These are phyloP conservation scores for Rapana venosa DNA, from an alignment of 2,888 invertebrate genomes.

Conservation along the genomic window DNA sequence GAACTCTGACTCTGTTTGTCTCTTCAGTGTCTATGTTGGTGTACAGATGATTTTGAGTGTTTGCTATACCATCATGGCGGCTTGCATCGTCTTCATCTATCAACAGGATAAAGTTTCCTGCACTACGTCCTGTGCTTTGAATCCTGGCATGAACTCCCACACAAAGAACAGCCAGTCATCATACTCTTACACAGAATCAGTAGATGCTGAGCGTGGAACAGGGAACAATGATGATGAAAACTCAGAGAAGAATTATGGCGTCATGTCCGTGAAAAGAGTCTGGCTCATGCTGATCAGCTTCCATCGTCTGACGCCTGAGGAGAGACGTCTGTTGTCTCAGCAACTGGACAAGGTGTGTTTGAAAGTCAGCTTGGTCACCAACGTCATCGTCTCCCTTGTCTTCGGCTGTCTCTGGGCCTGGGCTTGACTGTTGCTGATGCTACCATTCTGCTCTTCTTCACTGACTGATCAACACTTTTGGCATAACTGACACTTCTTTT, in stretches of 20 bases:
- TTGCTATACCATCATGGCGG: background rate
- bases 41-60: background rate
- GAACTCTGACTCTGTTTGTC: conserved; percentile 7
- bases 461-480: too few relatives aligned
- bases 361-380: background rate
- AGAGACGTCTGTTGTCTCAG: background rate
- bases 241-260: background rate
- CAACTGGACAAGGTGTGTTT: conserved; percentile 21
- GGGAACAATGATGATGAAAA: background rate
- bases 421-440: too few relatives aligned
- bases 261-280: background rate
- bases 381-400: conserved; percentile 2
- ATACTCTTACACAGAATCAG: background rate
- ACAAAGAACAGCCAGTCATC: background rate
- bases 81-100: background rate
- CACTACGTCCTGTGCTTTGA: background rate
- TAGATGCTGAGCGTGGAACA: background rate
- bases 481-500: too few relatives aligned
- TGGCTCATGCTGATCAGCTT: background rate
- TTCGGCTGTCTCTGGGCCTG: background rate
- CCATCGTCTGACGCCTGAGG: background rate
- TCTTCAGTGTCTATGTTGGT: conserved; percentile 19
- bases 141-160: background rate
- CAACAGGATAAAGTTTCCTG: background rate
- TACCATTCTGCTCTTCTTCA: too few relatives aligned